These are phyloP conservation scores for Hephaestus fuliginosus DNA, from an alignment of 2,797 vertebrate genomes.

Conservation along the genomic window DNA sequence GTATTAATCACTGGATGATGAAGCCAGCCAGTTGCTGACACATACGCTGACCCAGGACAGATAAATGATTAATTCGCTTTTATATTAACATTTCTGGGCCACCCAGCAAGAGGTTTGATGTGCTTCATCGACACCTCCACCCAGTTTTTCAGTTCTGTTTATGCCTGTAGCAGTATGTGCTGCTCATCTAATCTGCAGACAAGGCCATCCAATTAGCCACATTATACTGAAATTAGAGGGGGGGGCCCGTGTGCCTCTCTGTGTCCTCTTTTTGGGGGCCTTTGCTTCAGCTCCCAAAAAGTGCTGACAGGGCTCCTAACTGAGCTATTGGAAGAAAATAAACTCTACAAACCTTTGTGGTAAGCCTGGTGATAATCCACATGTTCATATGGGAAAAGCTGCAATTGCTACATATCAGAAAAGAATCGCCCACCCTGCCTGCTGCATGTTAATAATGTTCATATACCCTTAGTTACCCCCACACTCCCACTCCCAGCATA, in stretches of 20 bases:
- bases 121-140: neutral
- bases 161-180: neutral
- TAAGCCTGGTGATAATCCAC: neutral
- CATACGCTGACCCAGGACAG: neutral
- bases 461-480: constrained; percentile 3
- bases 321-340: neutral
- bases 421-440: neutral
- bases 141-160: neutral
- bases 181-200: neutral
- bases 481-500: constrained; percentile 24
- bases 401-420: neutral
- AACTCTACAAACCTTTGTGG: no score
- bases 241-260: neutral
- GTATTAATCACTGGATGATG: constrained; percentile 2
- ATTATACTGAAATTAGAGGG: neutral
- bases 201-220: neutral
- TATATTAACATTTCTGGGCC: constrained; percentile 21
- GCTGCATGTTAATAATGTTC: constrained; percentile 26
- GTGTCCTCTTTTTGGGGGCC: neutral
- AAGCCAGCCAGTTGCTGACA: constrained; percentile 11
- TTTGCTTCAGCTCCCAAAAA: neutral
- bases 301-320: neutral
- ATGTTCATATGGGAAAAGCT: neutral
- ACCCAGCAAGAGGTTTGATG: constrained; percentile 8
- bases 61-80: constrained; percentile 42